A percentile compares a stretch with the other conserved stretches of the same genome.
phyloP scores from a whole-genome alignment of 1,140 invertebrate genomes.

The Microvelia longipes region DNA sequence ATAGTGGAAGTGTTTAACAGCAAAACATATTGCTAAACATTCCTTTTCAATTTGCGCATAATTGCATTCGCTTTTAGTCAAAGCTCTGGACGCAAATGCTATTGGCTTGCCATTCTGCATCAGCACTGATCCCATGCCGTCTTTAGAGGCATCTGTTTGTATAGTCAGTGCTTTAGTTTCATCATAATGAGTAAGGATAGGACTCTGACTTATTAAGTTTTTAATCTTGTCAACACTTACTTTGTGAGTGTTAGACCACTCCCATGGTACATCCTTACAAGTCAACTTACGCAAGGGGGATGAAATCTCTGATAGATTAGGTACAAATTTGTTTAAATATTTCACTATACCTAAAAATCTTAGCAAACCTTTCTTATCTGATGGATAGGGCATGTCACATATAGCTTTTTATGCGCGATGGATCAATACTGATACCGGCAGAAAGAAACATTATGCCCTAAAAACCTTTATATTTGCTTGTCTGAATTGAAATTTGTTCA shows the following conservation, averaged over 20 bases:
- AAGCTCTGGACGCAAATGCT: conserved; percentile 24
- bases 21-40: no score
- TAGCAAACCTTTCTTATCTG: conserved; percentile 26
- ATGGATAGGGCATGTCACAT: conserved; percentile 25
- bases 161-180: conserved; percentile 15
- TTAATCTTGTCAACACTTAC: conserved; percentile 28
- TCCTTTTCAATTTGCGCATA: conserved; percentile 22
- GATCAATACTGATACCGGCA: no score
- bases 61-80: conserved; percentile 19
- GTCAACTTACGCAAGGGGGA: no score
- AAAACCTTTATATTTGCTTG: no score
- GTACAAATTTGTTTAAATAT: no score
- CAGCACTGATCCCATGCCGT: conserved; percentile 18
- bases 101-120: conserved; percentile 25
- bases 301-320: no score
- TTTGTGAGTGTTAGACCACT: no score
- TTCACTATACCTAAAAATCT: conserved; percentile 28
- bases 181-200: conserved; percentile 21
- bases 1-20: no score
- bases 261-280: no score
- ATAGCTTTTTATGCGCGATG: no score
- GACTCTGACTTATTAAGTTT: conserved; percentile 20
- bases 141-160: conserved; percentile 3
- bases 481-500: no score
- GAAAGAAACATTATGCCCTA: no score